Evolutionary conservation across 2,888 invertebrate genomes (phyloP).

Genomic region (Pimpla rufipes): DNA sequence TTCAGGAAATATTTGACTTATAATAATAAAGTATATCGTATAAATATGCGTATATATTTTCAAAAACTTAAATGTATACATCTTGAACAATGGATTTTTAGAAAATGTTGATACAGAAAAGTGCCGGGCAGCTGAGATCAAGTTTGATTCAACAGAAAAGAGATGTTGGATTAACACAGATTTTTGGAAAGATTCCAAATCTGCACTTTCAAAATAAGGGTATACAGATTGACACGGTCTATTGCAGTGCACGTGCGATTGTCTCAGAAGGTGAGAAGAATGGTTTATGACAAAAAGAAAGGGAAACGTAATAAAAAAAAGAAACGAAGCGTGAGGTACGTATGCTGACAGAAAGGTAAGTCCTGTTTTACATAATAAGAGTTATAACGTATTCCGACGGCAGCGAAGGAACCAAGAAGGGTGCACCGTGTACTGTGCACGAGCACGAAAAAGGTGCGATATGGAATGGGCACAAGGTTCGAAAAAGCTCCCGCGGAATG

Average conservation of each 20-base stretch:
- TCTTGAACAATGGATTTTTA: too few relatives aligned
- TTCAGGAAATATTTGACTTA: too few relatives aligned
- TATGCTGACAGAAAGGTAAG: slow-evolving; percentile 14
- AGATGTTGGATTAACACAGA: neutral
- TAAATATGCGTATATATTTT: too few relatives aligned
- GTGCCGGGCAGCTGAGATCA: neutral
- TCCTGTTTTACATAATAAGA: slow-evolving; percentile 31
- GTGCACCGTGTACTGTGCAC: neutral
- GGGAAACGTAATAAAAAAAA: neutral
- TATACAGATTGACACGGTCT: neutral
- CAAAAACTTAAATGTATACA: too few relatives aligned
- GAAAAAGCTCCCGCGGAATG: neutral
- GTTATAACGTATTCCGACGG: neutral
- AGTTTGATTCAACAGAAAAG: neutral
- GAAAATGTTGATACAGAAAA: too few relatives aligned
- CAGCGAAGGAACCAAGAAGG: neutral
- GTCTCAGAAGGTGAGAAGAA: neutral
- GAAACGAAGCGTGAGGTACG: neutral
- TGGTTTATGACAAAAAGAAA: neutral
- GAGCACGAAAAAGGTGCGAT: slow-evolving; percentile 1
- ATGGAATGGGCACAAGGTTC: neutral
- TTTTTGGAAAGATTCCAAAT: neutral
- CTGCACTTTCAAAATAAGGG: neutral
- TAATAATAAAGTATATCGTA: neutral
- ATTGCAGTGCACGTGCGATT: neutral